Conservation (phyloP, 1,140 invertebrate species). For the Drosophila ananassae region DNA sequence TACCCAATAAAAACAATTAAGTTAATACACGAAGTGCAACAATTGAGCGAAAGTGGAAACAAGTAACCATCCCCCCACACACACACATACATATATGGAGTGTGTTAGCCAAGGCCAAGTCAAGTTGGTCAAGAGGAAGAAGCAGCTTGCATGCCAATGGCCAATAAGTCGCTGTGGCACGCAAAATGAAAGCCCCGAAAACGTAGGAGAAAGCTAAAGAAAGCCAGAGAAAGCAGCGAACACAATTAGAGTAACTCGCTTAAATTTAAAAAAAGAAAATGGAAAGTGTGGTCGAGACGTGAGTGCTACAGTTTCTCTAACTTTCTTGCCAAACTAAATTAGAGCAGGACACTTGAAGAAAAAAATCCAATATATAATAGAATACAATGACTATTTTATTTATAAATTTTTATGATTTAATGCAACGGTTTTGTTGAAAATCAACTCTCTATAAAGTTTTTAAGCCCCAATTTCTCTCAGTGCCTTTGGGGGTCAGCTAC, state of each 20-base stretch:
- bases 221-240: conserved; percentile 31
- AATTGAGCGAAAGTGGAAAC: conserved; percentile 49
- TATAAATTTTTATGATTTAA: too few species aligned
- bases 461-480: conserved; percentile 1
- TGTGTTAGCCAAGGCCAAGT: conserved; percentile 48
- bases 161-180: conserved; percentile 71
- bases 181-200: conserved; percentile 54
- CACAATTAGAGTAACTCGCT: conserved; percentile 58
- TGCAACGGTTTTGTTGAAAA: too few species aligned
- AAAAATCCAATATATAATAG: neutral
- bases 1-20: conserved; percentile 51
- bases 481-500: conserved; percentile 54
- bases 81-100: too few species aligned
- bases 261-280: conserved; percentile 55
- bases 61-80: conserved; percentile 4
- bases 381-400: neutral
- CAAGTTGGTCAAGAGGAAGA: conserved; percentile 66
- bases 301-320: conserved; percentile 48
- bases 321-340: conserved; percentile 57
- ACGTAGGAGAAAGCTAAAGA: conserved; percentile 6
- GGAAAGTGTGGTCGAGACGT: conserved; percentile 52
- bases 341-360: conserved; percentile 34
- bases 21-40: conserved; percentile 65
- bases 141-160: conserved; percentile 74
- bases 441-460: too few species aligned